Conservation (phyloP, 1,140 invertebrate genomes). For the Pteromalus puparum region DNA sequence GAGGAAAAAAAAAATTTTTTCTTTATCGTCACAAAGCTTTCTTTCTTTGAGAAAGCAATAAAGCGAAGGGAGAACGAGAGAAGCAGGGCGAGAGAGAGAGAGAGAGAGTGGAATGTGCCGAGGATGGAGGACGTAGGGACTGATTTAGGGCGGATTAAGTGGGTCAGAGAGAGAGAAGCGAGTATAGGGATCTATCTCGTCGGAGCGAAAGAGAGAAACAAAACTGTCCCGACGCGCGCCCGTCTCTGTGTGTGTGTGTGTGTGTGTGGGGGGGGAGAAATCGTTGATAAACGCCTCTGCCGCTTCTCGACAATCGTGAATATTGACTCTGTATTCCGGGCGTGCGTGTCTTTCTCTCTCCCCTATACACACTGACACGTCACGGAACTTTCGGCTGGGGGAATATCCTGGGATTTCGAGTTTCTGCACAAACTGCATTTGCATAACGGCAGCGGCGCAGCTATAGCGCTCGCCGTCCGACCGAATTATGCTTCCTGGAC, state of each 20-base stretch:
- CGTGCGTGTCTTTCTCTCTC: not conserved
- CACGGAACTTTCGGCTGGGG: too few species aligned
- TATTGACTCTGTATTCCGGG: conserved; percentile 22
- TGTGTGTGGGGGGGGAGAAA: not conserved
- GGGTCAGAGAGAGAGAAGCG: conserved; percentile 50
- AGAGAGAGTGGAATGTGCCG: conserved; percentile 42
- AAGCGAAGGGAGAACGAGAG: not conserved
- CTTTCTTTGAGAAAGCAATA: not conserved
- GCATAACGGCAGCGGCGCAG: not conserved
- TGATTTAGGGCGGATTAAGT: conserved; percentile 62
- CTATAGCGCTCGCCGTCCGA: too few species aligned
- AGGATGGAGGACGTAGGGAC: conserved; percentile 50
- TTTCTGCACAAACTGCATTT: not conserved
- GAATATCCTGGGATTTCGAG: too few species aligned
- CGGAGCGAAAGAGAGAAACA: not conserved
- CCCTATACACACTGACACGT: not conserved
- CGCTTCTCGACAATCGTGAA: conserved; percentile 19
- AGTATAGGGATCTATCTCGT: not conserved
- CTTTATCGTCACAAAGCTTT: too few species aligned
- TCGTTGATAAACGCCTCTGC: conserved; percentile 31
- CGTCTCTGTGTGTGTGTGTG: not conserved
- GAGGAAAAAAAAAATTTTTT: not conserved
- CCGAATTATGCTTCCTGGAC: too few species aligned
- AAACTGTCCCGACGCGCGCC: not conserved
- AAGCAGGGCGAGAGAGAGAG: not conserved